These are phyloP conservation scores for Oophaga pumilio DNA, from an alignment of 2,113 vertebrate genomes.

Conservation along the genomic window DNA sequence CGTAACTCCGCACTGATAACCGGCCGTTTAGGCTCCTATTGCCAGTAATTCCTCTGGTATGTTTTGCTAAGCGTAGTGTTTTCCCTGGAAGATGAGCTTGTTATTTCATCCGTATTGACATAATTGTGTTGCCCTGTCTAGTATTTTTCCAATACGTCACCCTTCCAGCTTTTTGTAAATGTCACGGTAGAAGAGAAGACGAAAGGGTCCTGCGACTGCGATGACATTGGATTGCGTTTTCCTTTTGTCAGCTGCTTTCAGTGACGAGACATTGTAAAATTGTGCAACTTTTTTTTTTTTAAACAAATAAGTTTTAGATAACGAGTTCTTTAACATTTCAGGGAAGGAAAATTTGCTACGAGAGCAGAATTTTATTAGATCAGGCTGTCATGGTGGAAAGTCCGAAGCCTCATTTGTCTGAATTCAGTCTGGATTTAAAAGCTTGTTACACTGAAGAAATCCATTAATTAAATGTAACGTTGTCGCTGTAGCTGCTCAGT, in stretches of 20 bases:
- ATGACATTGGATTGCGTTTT: slow-evolving; percentile 1
- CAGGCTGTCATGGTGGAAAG: slow-evolving; percentile 33
- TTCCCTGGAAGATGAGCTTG: not conserved
- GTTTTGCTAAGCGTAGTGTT: not conserved
- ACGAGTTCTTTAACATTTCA: slow-evolving; percentile 43
- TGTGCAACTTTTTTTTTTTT: slow-evolving; percentile 17
- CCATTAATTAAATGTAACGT: not conserved
- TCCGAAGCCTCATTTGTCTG: not conserved
- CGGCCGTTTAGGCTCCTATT: not conserved
- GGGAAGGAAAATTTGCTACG: not conserved
- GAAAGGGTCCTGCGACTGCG: not conserved
- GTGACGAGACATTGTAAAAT: slow-evolving; percentile 32
- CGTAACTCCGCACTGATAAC: not conserved
- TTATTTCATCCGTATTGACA: not conserved
- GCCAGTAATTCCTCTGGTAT: not conserved
- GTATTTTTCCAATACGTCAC: not conserved
- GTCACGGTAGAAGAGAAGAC: not conserved
- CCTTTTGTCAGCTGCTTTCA: slow-evolving; percentile 23
- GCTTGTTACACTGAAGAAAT: not conserved
- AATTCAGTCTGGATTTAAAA: not conserved
- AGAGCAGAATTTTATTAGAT: slow-evolving; percentile 26
- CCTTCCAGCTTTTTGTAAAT: slow-evolving; percentile 7
- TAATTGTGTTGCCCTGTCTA: slow-evolving; percentile 8
- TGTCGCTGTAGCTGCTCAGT: not conserved
- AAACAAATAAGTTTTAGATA: slow-evolving; percentile 39